phyloP scores from a whole-genome alignment of 1,140 invertebrate genomes.

The Kradibia gibbosae region DNA sequence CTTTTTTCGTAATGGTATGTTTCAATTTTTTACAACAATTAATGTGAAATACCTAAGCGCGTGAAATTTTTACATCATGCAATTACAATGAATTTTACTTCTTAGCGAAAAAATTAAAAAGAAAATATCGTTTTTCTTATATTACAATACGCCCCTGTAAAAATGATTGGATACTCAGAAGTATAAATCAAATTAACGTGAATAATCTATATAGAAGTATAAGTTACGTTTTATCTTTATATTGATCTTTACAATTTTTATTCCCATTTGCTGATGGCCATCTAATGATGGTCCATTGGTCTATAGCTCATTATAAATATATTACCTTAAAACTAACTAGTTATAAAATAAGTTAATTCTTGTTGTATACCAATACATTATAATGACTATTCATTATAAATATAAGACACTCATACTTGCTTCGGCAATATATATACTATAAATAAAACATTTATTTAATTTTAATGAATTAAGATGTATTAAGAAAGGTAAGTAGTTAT shows the following conservation, averaged over 20 bases:
- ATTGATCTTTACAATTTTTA: neutral
- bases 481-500: no score
- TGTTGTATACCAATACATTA: no score
- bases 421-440: no score
- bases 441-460: no score
- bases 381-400: no score
- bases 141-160: constrained; percentile 30
- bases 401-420: no score
- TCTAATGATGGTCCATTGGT: no score
- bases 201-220: neutral
- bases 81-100: constrained; percentile 33
- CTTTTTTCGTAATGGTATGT: constrained; percentile 44
- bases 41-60: constrained; percentile 39
- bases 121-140: constrained; percentile 41
- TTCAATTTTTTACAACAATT: constrained; percentile 48
- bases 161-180: neutral
- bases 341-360: no score
- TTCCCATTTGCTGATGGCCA: no score
- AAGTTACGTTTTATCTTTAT: neutral
- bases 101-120: constrained; percentile 31
- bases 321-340: no score
- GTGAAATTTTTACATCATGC: constrained; percentile 50
- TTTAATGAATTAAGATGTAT: no score
- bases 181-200: constrained; percentile 4
- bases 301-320: no score